Evolutionary conservation across 2,888 invertebrate genomes (phyloP).

Genomic region (Catocala fraxini): DNA sequence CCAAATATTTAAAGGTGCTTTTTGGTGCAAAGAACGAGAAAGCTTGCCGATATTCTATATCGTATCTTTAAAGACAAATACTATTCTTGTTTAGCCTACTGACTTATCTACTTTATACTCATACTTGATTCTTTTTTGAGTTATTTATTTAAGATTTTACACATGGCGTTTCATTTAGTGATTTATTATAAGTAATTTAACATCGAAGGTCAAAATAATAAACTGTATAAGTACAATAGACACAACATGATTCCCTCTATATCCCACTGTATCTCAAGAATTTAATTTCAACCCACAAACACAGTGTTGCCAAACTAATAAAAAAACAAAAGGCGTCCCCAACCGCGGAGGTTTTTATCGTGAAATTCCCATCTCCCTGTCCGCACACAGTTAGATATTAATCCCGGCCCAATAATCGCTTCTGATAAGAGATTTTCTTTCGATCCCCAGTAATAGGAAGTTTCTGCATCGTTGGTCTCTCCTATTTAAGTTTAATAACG

Average conservation of each 20-base stretch:
- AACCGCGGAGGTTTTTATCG: constrained; percentile 54
- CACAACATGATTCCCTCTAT: neutral
- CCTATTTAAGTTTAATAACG: constrained; percentile 82
- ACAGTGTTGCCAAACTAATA: constrained; percentile 21
- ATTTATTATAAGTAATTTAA: too few species aligned
- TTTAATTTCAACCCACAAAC: constrained; percentile 28
- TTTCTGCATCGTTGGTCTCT: constrained; percentile 76
- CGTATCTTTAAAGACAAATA: neutral
- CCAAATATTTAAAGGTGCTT: constrained; percentile 40
- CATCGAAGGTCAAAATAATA: too few species aligned
- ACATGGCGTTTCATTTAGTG: too few species aligned
- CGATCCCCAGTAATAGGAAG: constrained; percentile 81
- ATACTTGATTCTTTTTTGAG: too few species aligned
- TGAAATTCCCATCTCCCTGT: constrained; percentile 71
- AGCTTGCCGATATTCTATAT: neutral
- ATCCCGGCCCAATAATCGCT: constrained; percentile 77
- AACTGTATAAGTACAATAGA: too few species aligned
- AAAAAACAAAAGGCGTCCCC: constrained; percentile 34
- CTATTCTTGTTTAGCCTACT: neutral
- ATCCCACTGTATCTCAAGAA: constrained; percentile 9
- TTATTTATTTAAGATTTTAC: too few species aligned
- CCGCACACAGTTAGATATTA: constrained; percentile 76
- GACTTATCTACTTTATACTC: too few species aligned
- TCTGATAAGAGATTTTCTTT: constrained; percentile 84
- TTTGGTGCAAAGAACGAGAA: constrained; percentile 1